Evolutionary conservation across 2,888 invertebrate species (phyloP).

Genomic region (Lycophotia porphyrea): DNA sequence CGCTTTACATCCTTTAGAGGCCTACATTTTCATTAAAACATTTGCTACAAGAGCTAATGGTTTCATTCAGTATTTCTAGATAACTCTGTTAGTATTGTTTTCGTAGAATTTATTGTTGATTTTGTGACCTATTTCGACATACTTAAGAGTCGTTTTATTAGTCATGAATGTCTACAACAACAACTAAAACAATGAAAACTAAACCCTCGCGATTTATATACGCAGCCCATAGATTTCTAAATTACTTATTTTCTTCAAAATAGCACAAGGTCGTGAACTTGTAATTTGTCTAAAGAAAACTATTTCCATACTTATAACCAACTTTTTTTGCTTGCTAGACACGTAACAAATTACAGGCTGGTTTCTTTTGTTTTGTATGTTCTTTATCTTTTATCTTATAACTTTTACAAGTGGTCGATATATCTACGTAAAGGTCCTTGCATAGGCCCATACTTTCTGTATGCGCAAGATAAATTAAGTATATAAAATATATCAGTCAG

Average conservation of each 20-base stretch:
- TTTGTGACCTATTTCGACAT: background rate
- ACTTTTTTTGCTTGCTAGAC: constrained; percentile 13
- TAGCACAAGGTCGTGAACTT: background rate
- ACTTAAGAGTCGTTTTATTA: background rate
- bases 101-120: background rate
- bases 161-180: background rate
- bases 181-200: background rate
- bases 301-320: background rate
- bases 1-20: background rate
- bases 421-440: background rate
- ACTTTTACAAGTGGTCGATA: background rate
- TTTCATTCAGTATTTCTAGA: background rate
- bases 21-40: background rate
- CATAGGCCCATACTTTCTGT: background rate
- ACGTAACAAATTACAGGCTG: constrained; percentile 8
- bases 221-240: background rate
- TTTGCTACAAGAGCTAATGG: background rate
- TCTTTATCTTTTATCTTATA: background rate
- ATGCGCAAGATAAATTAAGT: background rate
- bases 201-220: background rate
- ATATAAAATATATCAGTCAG: background rate
- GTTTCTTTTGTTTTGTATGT: background rate
- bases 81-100: background rate
- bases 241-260: no score
- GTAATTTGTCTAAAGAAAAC: background rate